phyloP scores from a whole-genome alignment of 2,113 vertebrate species.

The Ibidorhyncha struthersii region DNA sequence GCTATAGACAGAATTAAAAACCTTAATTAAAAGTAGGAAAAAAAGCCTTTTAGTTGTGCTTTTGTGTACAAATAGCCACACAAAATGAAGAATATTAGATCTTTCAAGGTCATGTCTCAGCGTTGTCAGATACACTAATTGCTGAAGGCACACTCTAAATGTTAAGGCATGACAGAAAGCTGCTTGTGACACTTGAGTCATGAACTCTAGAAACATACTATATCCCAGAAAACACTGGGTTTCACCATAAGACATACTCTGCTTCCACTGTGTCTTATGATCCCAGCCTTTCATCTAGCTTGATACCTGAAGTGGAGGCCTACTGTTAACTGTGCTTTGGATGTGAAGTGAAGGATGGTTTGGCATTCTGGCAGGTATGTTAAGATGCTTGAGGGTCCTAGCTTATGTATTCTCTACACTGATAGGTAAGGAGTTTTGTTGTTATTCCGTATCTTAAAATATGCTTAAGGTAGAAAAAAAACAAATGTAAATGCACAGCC shows the following conservation, averaged over 20 bases:
- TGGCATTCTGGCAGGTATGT: neutral
- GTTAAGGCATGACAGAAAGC: neutral
- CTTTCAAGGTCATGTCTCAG: neutral
- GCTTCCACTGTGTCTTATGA: neutral
- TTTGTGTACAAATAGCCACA: neutral
- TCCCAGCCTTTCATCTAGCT: neutral
- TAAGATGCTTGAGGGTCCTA: neutral
- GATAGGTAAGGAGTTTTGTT: neutral
- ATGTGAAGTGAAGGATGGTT: neutral
- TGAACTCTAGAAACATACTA: neutral
- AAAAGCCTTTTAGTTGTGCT: neutral
- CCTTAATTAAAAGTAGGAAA: neutral
- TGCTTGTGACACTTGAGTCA: neutral
- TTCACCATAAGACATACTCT: neutral
- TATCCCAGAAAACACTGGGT: neutral
- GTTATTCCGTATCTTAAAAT: neutral
- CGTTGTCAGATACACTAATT: neutral
- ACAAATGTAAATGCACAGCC: neutral
- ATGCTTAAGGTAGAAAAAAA: neutral
- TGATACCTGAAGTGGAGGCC: neutral
- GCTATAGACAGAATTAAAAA: neutral
- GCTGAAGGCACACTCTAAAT: neutral
- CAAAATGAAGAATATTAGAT: neutral
- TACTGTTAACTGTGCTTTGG: neutral
- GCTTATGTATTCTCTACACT: neutral